Evolutionary conservation across 1,140 invertebrate species (phyloP).

Genomic region (Anoplophora glabripennis): DNA sequence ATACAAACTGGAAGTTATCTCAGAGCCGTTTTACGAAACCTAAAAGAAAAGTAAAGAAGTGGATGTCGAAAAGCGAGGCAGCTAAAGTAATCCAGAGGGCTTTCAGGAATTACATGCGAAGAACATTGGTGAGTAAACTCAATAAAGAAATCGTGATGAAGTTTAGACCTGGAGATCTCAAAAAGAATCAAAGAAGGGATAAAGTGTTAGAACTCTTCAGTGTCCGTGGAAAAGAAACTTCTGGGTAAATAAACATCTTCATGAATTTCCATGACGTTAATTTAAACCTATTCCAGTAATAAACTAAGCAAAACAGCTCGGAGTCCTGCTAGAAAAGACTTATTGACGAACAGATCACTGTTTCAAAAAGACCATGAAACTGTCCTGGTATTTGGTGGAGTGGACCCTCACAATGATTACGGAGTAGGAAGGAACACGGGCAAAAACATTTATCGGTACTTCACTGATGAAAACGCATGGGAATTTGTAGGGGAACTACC

Average conservation of each 20-base stretch:
- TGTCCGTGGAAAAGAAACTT: neutral
- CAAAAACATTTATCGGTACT: conserved; percentile 57
- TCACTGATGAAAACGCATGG: conserved; percentile 56
- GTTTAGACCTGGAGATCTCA: neutral
- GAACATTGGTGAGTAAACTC: conserved; percentile 24
- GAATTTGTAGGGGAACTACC: conserved; percentile 59
- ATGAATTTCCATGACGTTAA: no score
- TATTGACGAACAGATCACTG: conserved; percentile 51
- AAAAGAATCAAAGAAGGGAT: neutral
- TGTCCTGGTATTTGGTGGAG: conserved; percentile 59
- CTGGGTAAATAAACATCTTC: no score
- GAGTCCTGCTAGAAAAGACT: conserved; percentile 41
- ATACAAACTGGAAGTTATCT: neutral
- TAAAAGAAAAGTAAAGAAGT: neutral
- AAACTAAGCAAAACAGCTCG: neutral
- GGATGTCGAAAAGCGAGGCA: conserved; percentile 16
- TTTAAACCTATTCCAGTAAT: neutral
- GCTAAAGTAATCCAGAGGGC: conserved; percentile 29
- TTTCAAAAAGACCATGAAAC: conserved; percentile 56
- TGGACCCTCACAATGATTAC: conserved; percentile 56
- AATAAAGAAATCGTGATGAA: no score
- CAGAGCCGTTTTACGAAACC: neutral
- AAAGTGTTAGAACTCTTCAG: neutral
- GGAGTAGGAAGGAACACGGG: conserved; percentile 53
- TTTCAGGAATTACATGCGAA: conserved; percentile 18